Conservation (phyloP, 1,140 invertebrate genomes). For the Helicoverpa armigera region DNA sequence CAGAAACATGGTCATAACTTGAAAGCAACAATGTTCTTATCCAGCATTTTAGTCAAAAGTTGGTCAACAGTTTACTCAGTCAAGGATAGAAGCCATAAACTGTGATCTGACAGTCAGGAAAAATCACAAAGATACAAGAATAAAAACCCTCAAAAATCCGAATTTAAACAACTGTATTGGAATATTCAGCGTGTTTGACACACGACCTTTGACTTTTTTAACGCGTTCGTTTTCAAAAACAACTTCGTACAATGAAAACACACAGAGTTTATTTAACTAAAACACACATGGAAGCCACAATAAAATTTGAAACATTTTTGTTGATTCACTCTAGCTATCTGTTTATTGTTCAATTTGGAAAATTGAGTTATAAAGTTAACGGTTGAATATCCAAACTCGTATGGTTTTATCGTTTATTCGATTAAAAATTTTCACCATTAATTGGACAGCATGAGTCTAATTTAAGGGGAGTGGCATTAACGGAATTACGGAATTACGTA, state of each 20-base stretch:
- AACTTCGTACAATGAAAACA: conserved; percentile 39
- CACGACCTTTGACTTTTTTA: conserved; percentile 5
- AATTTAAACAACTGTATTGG: background rate
- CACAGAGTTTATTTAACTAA: conserved; percentile 26
- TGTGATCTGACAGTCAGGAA: background rate
- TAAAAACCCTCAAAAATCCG: background rate
- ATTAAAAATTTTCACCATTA: conserved; percentile 62
- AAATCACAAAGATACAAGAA: conserved; percentile 3
- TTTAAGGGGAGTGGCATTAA: conserved; percentile 64
- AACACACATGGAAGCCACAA: background rate
- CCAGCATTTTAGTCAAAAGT: too few relatives aligned
- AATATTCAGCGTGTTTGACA: conserved; percentile 20
- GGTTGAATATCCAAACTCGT: conserved; percentile 27
- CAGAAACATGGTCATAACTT: too few relatives aligned
- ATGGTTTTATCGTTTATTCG: conserved; percentile 50
- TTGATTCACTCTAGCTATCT: conserved; percentile 16
- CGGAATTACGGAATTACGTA: conserved; percentile 69
- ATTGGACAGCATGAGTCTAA: conserved; percentile 58
- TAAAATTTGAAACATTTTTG: conserved; percentile 21
- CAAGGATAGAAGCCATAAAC: background rate
- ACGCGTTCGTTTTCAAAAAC: conserved; percentile 18
- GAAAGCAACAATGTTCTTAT: too few relatives aligned
- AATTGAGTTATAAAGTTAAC: conserved; percentile 51
- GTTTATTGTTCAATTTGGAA: conserved; percentile 45
- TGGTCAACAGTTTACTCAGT: too few relatives aligned